Percentiles rank a stretch among this genome's conserved stretches.
Evolutionary conservation across 2,797 vertebrate species (phyloP).

Genomic region (Oceanodroma leucorhoa): DNA sequence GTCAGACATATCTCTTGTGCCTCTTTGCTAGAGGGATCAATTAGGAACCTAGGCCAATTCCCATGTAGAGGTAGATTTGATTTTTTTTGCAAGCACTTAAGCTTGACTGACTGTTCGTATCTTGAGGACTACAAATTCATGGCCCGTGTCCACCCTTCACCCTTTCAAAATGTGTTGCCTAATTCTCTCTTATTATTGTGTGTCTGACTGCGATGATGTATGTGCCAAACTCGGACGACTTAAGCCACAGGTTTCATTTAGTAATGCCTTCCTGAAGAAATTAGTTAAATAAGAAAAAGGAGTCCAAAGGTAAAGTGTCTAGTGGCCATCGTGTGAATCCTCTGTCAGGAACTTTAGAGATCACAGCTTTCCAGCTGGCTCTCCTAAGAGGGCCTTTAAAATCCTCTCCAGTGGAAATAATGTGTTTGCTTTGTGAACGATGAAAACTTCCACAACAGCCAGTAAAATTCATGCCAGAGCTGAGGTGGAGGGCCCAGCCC

Average conservation of each 20-base stretch:
- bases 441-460: neutral
- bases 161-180: neutral
- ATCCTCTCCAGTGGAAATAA: neutral
- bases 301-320: neutral
- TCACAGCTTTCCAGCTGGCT: neutral
- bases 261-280: neutral
- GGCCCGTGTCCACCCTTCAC: neutral
- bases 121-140: neutral
- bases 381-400: neutral
- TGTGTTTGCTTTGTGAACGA: neutral
- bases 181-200: neutral
- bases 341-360: neutral
- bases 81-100: neutral
- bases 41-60: neutral
- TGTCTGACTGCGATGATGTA: neutral
- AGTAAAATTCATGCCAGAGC: neutral
- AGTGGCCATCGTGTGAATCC: neutral
- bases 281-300: neutral
- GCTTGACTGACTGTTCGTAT: neutral
- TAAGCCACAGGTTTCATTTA: neutral
- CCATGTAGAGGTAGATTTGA: neutral
- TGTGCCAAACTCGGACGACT: neutral
- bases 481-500: neutral
- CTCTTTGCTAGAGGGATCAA: neutral
- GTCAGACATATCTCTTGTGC: neutral